These are phyloP conservation scores for Poeciliopsis paucimaculata DNA, from an alignment of 2,797 vertebrate species.

Conservation along the genomic window DNA sequence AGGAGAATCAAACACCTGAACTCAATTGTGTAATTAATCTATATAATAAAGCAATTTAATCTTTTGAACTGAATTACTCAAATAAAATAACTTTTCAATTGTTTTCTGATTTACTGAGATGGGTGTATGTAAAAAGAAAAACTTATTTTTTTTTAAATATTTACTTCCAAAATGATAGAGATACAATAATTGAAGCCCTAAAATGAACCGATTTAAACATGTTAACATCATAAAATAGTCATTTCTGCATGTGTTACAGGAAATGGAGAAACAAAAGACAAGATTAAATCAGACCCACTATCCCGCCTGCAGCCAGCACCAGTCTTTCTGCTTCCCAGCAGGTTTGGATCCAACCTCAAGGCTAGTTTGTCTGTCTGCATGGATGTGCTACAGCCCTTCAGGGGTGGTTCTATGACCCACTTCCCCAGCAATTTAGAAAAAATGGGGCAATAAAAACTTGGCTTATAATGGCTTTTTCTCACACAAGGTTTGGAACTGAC, in stretches of 20 bases:
- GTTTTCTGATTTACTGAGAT: neutral
- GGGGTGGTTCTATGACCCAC: constrained; percentile 64
- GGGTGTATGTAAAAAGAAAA: neutral
- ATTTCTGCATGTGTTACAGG: constrained; percentile 28
- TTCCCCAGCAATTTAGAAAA: constrained; percentile 40
- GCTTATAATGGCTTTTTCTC: constrained; percentile 28
- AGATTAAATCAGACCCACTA: constrained; percentile 40
- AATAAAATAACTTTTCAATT: neutral
- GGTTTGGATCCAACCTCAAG: constrained; percentile 49
- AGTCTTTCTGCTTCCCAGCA: constrained; percentile 45
- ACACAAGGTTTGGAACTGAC: constrained; percentile 40
- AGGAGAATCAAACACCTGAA: neutral
- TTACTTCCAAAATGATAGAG: constrained; percentile 2
- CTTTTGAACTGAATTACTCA: neutral
- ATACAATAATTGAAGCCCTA: neutral
- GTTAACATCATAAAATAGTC: constrained; percentile 12
- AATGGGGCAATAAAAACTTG: constrained; percentile 37
- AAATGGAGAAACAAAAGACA: constrained; percentile 34
- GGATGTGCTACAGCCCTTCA: constrained; percentile 48
- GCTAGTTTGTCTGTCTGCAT: constrained; percentile 51
- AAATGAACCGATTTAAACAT: constrained; percentile 14
- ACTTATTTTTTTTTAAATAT: neutral
- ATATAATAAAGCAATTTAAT: neutral
- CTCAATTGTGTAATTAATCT: neutral
- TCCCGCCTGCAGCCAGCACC: constrained; percentile 36